Conservation (phyloP, 35 echinoderm and acorn worm genomes). For the Diadema setosum region DNA sequence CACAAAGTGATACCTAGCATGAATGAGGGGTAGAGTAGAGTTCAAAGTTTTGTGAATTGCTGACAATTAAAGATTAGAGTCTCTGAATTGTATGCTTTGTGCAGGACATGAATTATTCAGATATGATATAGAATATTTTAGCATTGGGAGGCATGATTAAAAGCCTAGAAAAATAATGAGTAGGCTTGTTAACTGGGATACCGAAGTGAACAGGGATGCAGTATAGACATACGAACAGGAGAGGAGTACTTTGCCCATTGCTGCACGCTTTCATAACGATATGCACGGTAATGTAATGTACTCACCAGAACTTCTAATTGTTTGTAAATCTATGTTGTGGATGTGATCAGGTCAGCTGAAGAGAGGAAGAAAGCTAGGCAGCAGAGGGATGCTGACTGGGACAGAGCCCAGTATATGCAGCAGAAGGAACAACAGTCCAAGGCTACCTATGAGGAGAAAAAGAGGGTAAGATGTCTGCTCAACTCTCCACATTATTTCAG, state of each 20-base stretch:
- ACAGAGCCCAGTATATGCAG: slow-evolving; percentile 42
- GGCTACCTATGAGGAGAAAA: slow-evolving; percentile 40
- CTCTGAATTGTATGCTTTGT: no score
- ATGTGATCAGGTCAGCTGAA: slow-evolving; percentile 70
- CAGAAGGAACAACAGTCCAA: neutral
- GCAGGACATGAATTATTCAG: no score
- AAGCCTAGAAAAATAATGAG: no score
- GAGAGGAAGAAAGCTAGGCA: slow-evolving; percentile 61
- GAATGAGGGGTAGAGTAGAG: no score
- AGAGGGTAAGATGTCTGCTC: slow-evolving; percentile 61
- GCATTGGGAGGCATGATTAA: no score
- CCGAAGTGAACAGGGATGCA: no score
- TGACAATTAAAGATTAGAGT: no score
- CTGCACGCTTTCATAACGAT: neutral
- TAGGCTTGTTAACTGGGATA: no score
- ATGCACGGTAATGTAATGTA: neutral
- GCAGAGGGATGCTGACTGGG: slow-evolving; percentile 69
- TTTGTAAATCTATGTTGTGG: neutral
- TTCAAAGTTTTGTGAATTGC: no score
- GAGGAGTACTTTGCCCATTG: neutral
- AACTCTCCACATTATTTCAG: no score
- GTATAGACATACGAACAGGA: neutral
- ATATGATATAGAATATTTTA: no score
- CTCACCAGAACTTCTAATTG: neutral
- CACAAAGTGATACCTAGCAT: no score